Base-by-base conservation (phyloP, 2,113 vertebrate genomes). In the Hemibagrus wyckioides region DNA sequence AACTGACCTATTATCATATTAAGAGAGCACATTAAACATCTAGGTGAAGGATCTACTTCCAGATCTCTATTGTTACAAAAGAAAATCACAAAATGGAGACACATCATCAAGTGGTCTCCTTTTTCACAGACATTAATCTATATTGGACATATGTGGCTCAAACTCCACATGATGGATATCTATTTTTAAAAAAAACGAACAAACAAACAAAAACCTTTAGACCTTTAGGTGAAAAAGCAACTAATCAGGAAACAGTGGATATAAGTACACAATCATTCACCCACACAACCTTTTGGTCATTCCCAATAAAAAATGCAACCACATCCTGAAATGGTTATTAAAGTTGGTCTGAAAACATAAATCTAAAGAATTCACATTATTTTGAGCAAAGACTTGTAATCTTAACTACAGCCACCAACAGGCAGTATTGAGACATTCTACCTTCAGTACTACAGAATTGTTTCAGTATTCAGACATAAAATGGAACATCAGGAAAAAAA, bases 121-220 rank as follows among this genome's bases (percentile, higher is more conserved):
- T 50, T 84, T 19, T 10, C 33, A 79, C 63, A 30, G 8, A 54
- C 3, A 80, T 73, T 71, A 28, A 44, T 25, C 33, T 76, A 61
- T 33, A 86, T 88, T 80, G 52, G 41, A 80, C 81, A 88, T 14
- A 80, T 59, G 19, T 76, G 69, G 19, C 65, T 5, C n/a, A n/a
- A 44, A 28, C 48, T 28, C 9, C 4, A 75, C 71, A 75, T 5
- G 30, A 63, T 71, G 33, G 17, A 75, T 44, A n/a, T 17, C 75
- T 28, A 50, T 30, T 48, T 44, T 44, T 21, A 48, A 28, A 76
- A 28, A 76, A n/a, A n/a, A n/a, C n/a, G n/a, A 48, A 48, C 5
- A 48, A 48, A 48, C 9, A 48, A 48, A 48, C 9, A 48, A 48
- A 48, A 48, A 48, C 44, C 28, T 17, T 77, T 30, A n/a, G 28